These are phyloP conservation scores for Tangara arthus DNA, from an alignment of 2,797 vertebrate genomes.

Conservation along the genomic window DNA sequence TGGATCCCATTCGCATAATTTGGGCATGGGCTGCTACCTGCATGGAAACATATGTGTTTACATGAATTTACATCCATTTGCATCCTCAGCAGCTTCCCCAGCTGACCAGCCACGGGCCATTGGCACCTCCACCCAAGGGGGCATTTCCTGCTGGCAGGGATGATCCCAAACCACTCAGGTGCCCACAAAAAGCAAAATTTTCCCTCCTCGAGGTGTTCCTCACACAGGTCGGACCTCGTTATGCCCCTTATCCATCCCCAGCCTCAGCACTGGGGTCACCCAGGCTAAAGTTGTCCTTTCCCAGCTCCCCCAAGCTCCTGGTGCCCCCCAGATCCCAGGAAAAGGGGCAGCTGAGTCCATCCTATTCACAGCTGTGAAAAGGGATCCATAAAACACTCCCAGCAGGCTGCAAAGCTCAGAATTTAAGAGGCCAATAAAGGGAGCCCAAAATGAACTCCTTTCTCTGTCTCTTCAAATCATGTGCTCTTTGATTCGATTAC, in stretches of 20 bases:
- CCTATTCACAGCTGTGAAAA: not conserved
- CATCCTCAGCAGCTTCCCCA: not conserved
- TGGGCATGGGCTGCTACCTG: slow-evolving; percentile 43
- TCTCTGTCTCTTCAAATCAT: not conserved
- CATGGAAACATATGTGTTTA: not conserved
- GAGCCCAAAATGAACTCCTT: not conserved
- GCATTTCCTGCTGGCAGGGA: too few relatives aligned
- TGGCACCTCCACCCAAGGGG: too few relatives aligned
- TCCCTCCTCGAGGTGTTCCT: not conserved
- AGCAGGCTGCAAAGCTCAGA: not conserved
- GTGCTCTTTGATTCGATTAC: not conserved
- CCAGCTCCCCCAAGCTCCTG: rapidly evolving
- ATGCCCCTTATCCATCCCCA: rapidly evolving
- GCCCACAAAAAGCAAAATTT: not conserved
- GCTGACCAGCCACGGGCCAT: too few relatives aligned
- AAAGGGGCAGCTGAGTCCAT: not conserved
- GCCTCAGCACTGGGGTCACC: not conserved
- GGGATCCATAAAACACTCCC: not conserved
- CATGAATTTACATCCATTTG: slow-evolving; percentile 47
- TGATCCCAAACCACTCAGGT: too few relatives aligned
- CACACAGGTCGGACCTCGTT: rapidly evolving
- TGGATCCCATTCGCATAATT: slow-evolving; percentile 35
- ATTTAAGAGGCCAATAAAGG: slow-evolving; percentile 35
- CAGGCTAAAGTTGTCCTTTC: not conserved
- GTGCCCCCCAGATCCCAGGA: not conserved